A percentile compares a stretch with the other conserved stretches of the same genome.
phyloP scores from a whole-genome alignment of 2,797 vertebrate species.

The Cygnus olor region DNA sequence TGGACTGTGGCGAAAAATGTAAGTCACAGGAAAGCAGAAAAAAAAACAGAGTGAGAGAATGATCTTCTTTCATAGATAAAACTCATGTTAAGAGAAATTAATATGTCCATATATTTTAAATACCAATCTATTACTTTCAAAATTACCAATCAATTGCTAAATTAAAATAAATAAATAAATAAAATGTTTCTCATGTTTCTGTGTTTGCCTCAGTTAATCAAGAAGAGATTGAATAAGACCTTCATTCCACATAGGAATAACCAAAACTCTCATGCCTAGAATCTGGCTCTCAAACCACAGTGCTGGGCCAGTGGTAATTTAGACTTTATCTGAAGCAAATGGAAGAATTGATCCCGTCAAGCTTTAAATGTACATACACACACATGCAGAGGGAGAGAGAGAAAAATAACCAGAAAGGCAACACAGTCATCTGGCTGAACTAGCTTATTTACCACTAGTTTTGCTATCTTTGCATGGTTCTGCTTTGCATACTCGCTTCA shows the following conservation, averaged over 20 bases:
- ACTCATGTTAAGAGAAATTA: neutral
- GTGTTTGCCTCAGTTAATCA: neutral
- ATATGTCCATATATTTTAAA: neutral
- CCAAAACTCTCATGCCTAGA: neutral
- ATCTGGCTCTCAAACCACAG: neutral
- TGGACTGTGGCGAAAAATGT: neutral
- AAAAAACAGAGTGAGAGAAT: neutral
- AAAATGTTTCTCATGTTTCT: neutral
- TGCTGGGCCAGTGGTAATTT: neutral
- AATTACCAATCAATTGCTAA: neutral
- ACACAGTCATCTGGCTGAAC: neutral
- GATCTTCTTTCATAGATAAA: neutral
- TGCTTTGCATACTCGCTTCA: neutral
- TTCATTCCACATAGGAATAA: neutral
- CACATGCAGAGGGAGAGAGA: neutral
- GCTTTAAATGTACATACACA: accelerated
- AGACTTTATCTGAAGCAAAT: neutral
- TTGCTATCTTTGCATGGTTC: neutral
- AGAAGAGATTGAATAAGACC: neutral
- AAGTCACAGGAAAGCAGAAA: neutral
- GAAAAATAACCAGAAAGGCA: neutral
- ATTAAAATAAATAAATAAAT: neutral
- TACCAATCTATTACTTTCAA: neutral
- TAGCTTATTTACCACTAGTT: neutral
- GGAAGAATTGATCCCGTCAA: neutral